Percentiles rank a stretch among this genome's conserved stretches.
Evolutionary conservation across 2,113 vertebrate genomes (phyloP).

Genomic region (Lagopus muta): DNA sequence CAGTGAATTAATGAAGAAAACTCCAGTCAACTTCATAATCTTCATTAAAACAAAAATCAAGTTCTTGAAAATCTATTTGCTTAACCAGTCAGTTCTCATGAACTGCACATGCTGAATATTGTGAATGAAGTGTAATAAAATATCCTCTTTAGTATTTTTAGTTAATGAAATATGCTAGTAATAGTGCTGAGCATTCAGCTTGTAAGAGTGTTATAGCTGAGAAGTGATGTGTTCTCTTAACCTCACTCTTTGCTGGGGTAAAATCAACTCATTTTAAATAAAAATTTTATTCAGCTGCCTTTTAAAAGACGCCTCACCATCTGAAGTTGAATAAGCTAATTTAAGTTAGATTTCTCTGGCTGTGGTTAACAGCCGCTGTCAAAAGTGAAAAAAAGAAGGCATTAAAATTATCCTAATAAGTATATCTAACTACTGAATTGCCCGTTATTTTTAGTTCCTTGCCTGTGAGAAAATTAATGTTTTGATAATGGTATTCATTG

Average conservation of each 20-base stretch:
- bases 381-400: neutral
- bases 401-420: neutral
- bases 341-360: neutral
- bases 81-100: neutral
- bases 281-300: neutral
- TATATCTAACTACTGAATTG: neutral
- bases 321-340: neutral
- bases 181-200: neutral
- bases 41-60: neutral
- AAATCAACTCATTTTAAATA: neutral
- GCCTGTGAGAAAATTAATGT: neutral
- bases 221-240: neutral
- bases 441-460: constrained; percentile 19
- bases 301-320: neutral
- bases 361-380: neutral
- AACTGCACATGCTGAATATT: neutral
- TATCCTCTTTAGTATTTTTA: neutral
- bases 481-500: neutral
- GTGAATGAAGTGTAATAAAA: neutral
- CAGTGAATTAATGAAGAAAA: neutral
- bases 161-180: neutral
- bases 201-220: neutral
- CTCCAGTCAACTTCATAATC: neutral
- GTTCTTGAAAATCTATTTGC: neutral
- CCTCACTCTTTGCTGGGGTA: neutral